These are phyloP conservation scores for Meghimatium bilineatum DNA, from an alignment of 2,888 invertebrate species.

Conservation along the genomic window DNA sequence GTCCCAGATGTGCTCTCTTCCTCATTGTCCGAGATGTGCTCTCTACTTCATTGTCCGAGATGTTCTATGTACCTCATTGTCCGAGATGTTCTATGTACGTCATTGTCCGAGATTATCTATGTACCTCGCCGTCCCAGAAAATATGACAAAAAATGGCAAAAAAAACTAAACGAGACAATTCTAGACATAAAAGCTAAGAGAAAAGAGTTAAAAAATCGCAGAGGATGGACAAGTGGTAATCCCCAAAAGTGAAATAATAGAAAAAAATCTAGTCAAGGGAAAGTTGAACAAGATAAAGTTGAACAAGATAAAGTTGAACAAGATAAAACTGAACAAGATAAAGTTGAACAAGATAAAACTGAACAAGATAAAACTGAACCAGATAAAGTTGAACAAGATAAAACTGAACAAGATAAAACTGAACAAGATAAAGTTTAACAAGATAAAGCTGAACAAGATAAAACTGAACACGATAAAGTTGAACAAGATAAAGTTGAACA, in stretches of 20 bases:
- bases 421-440: slow-evolving; percentile 4
- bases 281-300: slow-evolving; percentile 14
- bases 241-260: background rate
- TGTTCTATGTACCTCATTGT: no score
- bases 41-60: no score
- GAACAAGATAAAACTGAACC: background rate
- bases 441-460: slow-evolving; percentile 21
- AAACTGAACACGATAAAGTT: background rate
- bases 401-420: background rate
- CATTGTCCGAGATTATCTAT: no score
- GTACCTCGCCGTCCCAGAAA: no score
- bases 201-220: background rate
- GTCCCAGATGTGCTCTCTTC: no score
- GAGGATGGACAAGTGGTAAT: background rate
- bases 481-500: background rate
- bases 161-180: background rate
- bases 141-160: background rate
- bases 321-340: background rate
- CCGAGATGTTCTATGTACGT: no score
- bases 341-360: background rate
- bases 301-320: background rate
- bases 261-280: slow-evolving; percentile 6
- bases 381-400: background rate
- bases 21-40: no score
- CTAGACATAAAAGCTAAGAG: background rate